These are phyloP conservation scores for Euplexia lucipara DNA, from an alignment of 2,888 invertebrate genomes.

Conservation along the genomic window DNA sequence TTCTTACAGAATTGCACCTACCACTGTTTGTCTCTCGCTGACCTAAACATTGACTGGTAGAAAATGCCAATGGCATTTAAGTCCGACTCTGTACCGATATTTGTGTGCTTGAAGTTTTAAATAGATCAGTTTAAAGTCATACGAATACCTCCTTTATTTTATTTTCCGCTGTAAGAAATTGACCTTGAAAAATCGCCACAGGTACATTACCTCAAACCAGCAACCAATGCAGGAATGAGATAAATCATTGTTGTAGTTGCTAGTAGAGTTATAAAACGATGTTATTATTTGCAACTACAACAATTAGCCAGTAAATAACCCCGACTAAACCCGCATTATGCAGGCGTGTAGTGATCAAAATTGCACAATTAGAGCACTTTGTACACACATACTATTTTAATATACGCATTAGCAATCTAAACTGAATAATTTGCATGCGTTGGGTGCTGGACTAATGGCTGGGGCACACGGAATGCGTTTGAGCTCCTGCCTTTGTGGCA, in stretches of 20 bases:
- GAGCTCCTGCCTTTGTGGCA: neutral
- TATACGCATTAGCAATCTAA: constrained; percentile 33
- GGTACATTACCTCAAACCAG: too few species aligned
- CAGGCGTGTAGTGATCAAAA: constrained; percentile 28
- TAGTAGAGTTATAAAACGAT: neutral
- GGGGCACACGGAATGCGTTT: constrained; percentile 17
- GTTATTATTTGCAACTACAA: neutral
- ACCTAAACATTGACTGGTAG: too few species aligned
- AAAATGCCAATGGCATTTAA: too few species aligned
- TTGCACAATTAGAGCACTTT: constrained; percentile 41
- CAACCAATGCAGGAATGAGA: too few species aligned
- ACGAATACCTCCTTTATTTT: too few species aligned
- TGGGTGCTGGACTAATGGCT: constrained; percentile 21
- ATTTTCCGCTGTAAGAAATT: too few species aligned
- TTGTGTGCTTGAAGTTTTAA: too few species aligned
- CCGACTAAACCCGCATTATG: constrained; percentile 9
- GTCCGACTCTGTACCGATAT: too few species aligned
- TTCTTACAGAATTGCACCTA: too few species aligned
- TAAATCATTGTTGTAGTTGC: accelerated
- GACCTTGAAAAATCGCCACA: too few species aligned
- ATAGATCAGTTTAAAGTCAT: too few species aligned
- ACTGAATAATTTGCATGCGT: constrained; percentile 44
- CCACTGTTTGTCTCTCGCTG: too few species aligned
- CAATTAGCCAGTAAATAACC: constrained; percentile 6
- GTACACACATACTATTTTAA: constrained; percentile 46